A percentile compares a stretch with the other conserved stretches of the same genome.
phyloP scores from a whole-genome alignment of 2,113 vertebrate species.

The Brachyhypopomus gauderio region DNA sequence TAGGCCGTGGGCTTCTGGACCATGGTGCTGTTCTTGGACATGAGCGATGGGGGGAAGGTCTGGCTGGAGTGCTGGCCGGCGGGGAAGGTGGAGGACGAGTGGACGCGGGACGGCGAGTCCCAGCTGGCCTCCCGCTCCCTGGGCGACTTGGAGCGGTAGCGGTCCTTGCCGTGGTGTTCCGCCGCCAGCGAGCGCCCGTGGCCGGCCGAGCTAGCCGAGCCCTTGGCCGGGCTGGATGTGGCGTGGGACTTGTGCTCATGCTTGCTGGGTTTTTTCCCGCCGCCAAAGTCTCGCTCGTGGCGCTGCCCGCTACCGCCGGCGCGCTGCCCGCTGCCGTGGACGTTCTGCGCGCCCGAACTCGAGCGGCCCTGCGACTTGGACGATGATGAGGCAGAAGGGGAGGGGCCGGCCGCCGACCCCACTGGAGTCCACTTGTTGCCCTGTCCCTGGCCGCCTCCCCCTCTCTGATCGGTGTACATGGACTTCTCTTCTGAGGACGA shows the following conservation, averaged over 20 bases:
- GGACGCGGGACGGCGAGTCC: slow-evolving; percentile 94
- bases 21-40: slow-evolving; percentile 95
- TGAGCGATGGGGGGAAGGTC: slow-evolving; percentile 92
- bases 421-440: slow-evolving; percentile 97
- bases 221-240: slow-evolving; percentile 87
- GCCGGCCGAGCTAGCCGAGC: slow-evolving; percentile 79
- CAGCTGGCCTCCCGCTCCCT: slow-evolving; percentile 91
- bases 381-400: slow-evolving; percentile 70
- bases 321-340: slow-evolving; percentile 77
- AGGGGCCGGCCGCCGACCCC: slow-evolving; percentile 83
- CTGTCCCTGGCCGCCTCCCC: slow-evolving; percentile 77
- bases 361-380: slow-evolving; percentile 84
- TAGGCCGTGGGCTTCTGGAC: slow-evolving; percentile 97
- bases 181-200: slow-evolving; percentile 84
- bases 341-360: slow-evolving; percentile 80
- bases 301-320: slow-evolving; percentile 79
- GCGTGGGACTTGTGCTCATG: slow-evolving; percentile 91
- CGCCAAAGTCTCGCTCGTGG: slow-evolving; percentile 83
- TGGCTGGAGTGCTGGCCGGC: slow-evolving; percentile 90
- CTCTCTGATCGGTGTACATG: slow-evolving; percentile 88
- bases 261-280: slow-evolving; percentile 88
- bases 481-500: slow-evolving; percentile 89
- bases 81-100: slow-evolving; percentile 73
- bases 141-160: slow-evolving; percentile 93
- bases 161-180: slow-evolving; percentile 92